phyloP scores from a whole-genome alignment of 2,888 invertebrate species.

The Cynaeus angustus region DNA sequence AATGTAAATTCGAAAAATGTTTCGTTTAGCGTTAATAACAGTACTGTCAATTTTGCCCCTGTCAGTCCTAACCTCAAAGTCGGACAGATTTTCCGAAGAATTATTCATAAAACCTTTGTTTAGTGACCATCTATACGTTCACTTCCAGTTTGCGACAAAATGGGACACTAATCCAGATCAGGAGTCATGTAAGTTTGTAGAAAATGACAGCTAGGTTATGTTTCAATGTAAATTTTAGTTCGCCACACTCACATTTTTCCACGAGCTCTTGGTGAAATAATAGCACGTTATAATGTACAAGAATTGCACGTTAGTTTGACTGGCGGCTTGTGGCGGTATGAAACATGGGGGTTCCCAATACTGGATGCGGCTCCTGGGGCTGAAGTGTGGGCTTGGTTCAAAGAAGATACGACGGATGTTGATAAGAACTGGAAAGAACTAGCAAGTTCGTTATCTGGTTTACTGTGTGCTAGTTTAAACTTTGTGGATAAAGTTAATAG shows the following conservation, averaged over 20 bases:
- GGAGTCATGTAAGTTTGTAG: conserved; percentile 76
- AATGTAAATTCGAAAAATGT: conserved; percentile 27
- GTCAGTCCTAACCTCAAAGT: conserved; percentile 48
- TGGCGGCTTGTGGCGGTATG: conserved; percentile 95
- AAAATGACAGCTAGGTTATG: too few relatives aligned
- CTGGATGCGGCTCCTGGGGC: conserved; percentile 94
- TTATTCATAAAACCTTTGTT: conserved; percentile 88
- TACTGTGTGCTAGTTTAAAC: conserved; percentile 97
- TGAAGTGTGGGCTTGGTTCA: conserved; percentile 96
- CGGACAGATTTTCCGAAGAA: conserved; percentile 90
- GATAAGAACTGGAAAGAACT: conserved; percentile 91
- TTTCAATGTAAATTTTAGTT: conserved; percentile 73
- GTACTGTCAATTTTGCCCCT: not conserved
- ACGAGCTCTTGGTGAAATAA: conserved; percentile 89
- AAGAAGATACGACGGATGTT: conserved; percentile 78
- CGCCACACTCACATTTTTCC: conserved; percentile 92
- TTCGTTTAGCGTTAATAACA: conserved; percentile 8
- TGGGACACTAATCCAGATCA: conserved; percentile 77
- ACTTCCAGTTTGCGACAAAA: conserved; percentile 92
- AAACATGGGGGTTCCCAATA: conserved; percentile 95
- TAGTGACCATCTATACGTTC: conserved; percentile 88
- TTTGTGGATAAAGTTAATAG: conserved; percentile 92
- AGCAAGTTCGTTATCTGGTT: conserved; percentile 92
- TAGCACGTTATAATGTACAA: conserved; percentile 87
- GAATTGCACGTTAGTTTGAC: conserved; percentile 94